Conservation (phyloP, 2,797 vertebrate genomes). For the Squalus acanthias region DNA sequence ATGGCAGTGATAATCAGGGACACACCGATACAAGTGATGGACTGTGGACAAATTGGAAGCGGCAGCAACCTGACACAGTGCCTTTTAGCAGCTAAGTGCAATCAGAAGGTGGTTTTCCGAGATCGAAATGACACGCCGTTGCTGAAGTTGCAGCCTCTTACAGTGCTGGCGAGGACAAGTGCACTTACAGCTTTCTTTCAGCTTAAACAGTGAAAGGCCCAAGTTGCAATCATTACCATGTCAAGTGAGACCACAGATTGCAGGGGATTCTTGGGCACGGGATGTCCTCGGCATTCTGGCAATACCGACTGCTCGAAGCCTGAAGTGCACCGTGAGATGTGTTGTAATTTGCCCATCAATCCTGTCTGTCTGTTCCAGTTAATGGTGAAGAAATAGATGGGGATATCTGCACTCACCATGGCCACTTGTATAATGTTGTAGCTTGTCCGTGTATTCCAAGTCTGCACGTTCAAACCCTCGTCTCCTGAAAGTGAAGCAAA, state of each 20-base stretch:
- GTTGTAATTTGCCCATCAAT: not conserved
- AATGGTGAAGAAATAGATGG: not conserved
- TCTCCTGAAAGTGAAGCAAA: constrained; percentile 69
- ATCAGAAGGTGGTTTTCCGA: not conserved
- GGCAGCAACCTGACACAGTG: not conserved
- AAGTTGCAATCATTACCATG: not conserved
- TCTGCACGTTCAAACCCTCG: constrained; percentile 81
- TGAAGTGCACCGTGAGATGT: not conserved
- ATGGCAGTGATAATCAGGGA: not conserved
- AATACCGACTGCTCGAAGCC: no score
- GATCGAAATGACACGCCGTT: not conserved
- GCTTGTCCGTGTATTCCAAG: constrained; percentile 91
- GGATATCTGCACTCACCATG: constrained; percentile 75
- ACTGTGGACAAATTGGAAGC: not conserved
- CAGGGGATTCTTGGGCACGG: no score
- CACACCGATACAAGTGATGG: not conserved
- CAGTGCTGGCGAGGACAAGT: not conserved
- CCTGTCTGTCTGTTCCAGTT: not conserved
- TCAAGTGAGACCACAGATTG: not conserved
- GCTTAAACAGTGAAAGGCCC: not conserved
- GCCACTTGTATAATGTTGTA: constrained; percentile 93
- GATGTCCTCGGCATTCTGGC: not conserved
- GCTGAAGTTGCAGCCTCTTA: not conserved
- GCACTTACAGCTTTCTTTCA: not conserved
- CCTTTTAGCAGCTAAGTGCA: not conserved